Evolutionary conservation across 64 coral and sea anemone genomes (phyloP).

Genomic region (Montipora capricornis): DNA sequence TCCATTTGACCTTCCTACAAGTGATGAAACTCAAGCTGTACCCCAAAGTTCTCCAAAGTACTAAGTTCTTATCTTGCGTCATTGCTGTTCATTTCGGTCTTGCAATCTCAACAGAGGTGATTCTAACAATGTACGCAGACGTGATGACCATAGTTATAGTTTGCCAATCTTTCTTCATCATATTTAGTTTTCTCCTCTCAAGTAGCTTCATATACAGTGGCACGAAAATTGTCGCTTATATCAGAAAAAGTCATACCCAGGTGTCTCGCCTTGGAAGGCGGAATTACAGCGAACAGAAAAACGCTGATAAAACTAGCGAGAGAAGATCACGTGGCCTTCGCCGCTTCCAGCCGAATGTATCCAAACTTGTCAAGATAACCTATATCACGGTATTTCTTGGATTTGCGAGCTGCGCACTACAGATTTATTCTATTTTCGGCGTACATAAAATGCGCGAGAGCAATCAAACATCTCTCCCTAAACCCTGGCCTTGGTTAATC

Average conservation of each 20-base stretch:
- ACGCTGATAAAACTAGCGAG: not conserved
- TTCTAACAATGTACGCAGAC: constrained; percentile 48
- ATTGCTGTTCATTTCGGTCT: constrained; percentile 75
- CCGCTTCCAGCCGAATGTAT: constrained; percentile 39
- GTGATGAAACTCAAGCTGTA: constrained; percentile 85
- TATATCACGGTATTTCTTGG: constrained; percentile 78
- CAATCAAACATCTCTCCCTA: not conserved
- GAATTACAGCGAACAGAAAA: not conserved
- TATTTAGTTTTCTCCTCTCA: constrained; percentile 67
- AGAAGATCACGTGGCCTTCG: not conserved
- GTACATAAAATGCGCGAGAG: constrained; percentile 69
- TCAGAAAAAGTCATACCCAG: constrained; percentile 9
- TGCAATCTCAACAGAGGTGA: constrained; percentile 56
- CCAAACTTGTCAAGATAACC: constrained; percentile 88
- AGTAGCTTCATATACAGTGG: constrained; percentile 82
- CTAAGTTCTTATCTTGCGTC: constrained; percentile 49
- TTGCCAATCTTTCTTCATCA: constrained; percentile 77
- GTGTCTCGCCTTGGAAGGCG: constrained; percentile 8
- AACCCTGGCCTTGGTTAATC: constrained; percentile 72
- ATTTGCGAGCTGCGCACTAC: constrained; percentile 65
- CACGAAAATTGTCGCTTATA: constrained; percentile 60
- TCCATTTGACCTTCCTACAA: constrained; percentile 89
- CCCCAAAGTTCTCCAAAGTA: constrained; percentile 73
- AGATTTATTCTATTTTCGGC: constrained; percentile 77
- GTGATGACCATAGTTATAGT: constrained; percentile 40